phyloP scores from a whole-genome alignment of 1,140 invertebrate genomes.

The Drosophila bifasciata region DNA sequence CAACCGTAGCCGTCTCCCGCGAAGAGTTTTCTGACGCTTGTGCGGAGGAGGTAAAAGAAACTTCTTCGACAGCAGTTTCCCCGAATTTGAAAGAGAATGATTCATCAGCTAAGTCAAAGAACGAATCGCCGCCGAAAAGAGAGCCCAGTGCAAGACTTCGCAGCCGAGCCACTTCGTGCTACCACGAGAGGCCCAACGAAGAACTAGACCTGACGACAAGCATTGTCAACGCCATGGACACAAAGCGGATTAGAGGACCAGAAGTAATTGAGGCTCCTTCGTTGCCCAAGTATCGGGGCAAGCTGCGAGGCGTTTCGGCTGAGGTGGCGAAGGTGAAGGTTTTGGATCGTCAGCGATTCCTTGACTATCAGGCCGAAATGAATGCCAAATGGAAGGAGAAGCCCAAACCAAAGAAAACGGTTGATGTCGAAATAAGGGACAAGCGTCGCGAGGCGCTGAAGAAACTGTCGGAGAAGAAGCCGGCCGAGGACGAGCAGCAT shows the following conservation, averaged over 20 bases:
- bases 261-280: slow-evolving; percentile 54
- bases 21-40: no score
- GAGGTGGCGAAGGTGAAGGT: not conserved
- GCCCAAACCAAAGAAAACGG: slow-evolving; percentile 45
- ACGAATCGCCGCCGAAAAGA: not conserved
- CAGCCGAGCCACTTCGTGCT: slow-evolving; percentile 34
- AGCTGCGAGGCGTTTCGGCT: slow-evolving; percentile 58
- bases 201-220: not conserved
- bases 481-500: not conserved
- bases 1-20: no score
- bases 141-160: not conserved
- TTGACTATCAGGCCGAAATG: slow-evolving; percentile 38
- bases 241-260: slow-evolving; percentile 16
- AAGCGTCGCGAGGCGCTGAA: slow-evolving; percentile 64
- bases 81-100: not conserved
- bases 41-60: no score
- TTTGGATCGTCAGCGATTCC: slow-evolving; percentile 29
- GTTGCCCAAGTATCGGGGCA: slow-evolving; percentile 56
- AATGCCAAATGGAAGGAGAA: slow-evolving; percentile 68
- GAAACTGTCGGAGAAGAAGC: slow-evolving; percentile 48
- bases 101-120: not conserved
- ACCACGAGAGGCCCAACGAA: not conserved
- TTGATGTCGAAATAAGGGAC: slow-evolving; percentile 42
- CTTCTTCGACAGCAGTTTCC: no score
- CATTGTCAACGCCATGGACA: not conserved